Percentiles rank a stretch among this genome's conserved stretches.
phyloP scores from a whole-genome alignment of 2,888 invertebrate species.

The Tetragnatha montana region DNA sequence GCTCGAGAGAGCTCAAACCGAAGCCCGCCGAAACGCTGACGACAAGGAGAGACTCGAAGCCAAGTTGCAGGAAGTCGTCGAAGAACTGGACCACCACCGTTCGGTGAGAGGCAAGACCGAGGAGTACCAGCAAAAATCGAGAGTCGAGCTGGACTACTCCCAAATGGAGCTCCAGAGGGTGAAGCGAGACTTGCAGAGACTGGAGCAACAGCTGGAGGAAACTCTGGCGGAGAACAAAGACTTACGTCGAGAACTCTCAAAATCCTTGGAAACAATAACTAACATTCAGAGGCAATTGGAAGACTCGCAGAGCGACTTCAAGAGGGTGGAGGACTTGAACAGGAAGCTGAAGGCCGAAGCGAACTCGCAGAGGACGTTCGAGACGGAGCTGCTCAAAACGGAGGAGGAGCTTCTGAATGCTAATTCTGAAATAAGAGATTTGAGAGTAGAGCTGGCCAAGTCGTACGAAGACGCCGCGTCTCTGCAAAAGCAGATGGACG shows the following conservation, averaged over 20 bases:
- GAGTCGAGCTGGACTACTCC: slow-evolving; percentile 75
- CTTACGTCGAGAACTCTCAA: slow-evolving; percentile 72
- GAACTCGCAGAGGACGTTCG: slow-evolving; percentile 63
- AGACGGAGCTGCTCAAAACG: slow-evolving; percentile 64
- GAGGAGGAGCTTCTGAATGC: slow-evolving; percentile 68
- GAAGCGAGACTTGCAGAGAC: slow-evolving; percentile 71
- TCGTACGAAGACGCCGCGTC: slow-evolving; percentile 63
- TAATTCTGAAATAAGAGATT: slow-evolving; percentile 69
- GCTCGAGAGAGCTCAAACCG: slow-evolving; percentile 72
- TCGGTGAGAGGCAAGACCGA: slow-evolving; percentile 71
- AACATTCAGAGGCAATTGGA: slow-evolving; percentile 72
- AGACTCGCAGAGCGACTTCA: slow-evolving; percentile 78
- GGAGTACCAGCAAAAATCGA: slow-evolving; percentile 72
- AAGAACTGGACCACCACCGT: slow-evolving; percentile 76
- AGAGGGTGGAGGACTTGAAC: slow-evolving; percentile 86
- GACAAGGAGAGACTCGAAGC: slow-evolving; percentile 73
- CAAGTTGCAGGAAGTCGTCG: slow-evolving; percentile 71
- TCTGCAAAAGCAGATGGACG: slow-evolving; percentile 65
- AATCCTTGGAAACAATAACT: slow-evolving; percentile 72
- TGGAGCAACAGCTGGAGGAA: slow-evolving; percentile 72
- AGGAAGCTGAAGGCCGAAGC: slow-evolving; percentile 63
- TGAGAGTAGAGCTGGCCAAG: slow-evolving; percentile 67
- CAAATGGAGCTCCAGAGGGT: slow-evolving; percentile 75
- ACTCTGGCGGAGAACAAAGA: slow-evolving; percentile 72
- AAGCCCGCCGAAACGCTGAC: slow-evolving; percentile 73